Evolutionary conservation across 2,113 vertebrate genomes (phyloP).

Genomic region (Vicugna pacos): DNA sequence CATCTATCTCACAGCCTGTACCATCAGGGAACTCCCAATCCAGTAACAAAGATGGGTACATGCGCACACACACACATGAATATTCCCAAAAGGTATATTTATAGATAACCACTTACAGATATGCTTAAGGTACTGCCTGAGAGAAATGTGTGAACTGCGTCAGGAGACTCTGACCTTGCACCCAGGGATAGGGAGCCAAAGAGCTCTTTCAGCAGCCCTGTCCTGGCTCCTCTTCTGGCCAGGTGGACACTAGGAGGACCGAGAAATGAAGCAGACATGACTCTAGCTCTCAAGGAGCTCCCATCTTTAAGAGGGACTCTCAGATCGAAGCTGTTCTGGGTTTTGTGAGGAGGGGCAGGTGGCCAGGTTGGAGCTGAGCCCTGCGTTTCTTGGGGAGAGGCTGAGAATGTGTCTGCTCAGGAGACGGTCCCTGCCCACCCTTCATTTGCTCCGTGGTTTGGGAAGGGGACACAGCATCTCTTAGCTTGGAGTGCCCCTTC

Average conservation of each 20-base stretch:
- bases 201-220: not conserved
- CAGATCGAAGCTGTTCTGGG: not conserved
- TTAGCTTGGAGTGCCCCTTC: not conserved
- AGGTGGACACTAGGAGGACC: not conserved
- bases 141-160: not conserved
- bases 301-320: not conserved
- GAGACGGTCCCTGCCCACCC: accelerated
- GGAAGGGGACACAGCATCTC: not conserved
- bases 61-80: not conserved
- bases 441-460: not conserved
- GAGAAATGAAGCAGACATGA: not conserved
- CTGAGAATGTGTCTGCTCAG: not conserved
- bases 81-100: not conserved
- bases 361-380: not conserved
- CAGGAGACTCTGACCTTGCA: not conserved
- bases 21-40: not conserved
- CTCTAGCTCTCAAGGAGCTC: not conserved
- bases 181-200: not conserved
- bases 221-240: not conserved
- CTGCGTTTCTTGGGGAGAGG: not conserved
- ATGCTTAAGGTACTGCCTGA: not conserved
- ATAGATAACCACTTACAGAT: not conserved
- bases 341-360: not conserved
- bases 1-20: not conserved
- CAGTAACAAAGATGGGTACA: not conserved